Percentiles rank a stretch among this genome's conserved stretches.
Evolutionary conservation across 2,113 vertebrate species (phyloP).

Genomic region (Cheirogaleus medius): DNA sequence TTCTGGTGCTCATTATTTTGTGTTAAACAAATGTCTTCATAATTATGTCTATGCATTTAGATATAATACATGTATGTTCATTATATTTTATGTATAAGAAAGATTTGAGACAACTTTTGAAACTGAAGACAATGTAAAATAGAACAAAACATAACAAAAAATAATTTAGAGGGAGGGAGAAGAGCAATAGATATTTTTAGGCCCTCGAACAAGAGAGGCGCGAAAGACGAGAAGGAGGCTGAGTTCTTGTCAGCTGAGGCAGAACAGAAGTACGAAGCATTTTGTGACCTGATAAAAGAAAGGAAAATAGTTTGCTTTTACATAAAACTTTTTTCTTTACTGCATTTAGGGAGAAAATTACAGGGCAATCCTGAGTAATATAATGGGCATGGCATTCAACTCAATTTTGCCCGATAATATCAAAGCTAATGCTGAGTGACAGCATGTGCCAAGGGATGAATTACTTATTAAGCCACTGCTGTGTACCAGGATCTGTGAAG

Average conservation of each 20-base stretch:
- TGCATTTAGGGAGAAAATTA: background rate
- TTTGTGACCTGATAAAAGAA: background rate
- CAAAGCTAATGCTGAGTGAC: background rate
- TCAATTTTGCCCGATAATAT: background rate
- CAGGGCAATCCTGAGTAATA: background rate
- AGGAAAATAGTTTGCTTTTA: background rate
- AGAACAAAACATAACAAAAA: conserved; percentile 29
- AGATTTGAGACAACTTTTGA: background rate
- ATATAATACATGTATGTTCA: background rate
- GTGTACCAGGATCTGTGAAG: background rate
- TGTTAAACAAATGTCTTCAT: background rate
- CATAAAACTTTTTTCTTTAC: background rate
- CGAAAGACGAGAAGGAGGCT: background rate
- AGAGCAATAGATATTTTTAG: conserved; percentile 34
- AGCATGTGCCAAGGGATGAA: background rate
- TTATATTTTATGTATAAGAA: background rate
- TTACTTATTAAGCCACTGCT: background rate
- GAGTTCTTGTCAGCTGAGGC: conserved; percentile 6
- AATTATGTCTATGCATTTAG: background rate
- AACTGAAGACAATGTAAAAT: conserved; percentile 13
- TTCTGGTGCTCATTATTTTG: background rate
- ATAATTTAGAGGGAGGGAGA: background rate
- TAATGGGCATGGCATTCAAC: background rate
- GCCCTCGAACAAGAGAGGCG: background rate
- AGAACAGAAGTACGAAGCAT: background rate